Evolutionary conservation across 2,113 vertebrate species (phyloP), one percentile per base, ranked within the genome.

Genomic region (Craseonycteris thonglongyai): DNA sequence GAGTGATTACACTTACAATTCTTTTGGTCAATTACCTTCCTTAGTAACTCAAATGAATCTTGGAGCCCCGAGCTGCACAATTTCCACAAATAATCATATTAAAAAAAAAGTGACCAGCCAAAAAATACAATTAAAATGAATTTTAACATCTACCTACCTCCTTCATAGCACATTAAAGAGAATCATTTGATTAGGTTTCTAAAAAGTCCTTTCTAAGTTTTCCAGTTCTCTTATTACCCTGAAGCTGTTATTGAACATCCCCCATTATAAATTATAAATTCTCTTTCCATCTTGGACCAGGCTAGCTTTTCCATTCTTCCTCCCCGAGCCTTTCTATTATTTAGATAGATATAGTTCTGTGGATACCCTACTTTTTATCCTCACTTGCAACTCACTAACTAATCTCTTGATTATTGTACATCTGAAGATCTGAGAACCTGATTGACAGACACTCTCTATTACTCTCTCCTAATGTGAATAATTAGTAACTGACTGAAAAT

Each of bases 31-130:
- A 15, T 83, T 92, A 28, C 28, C 87, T 76, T 90, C 15, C 30
- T 93, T 69, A 72, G n/a, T 83, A 90, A 87, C 10, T 3, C 66
- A 80, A 81, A 81, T 71, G 42, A 88, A 84, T 84, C 75, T 95
- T 92, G 35, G 40, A 58, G n/a, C 12, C 38, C 18, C 45, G 90
- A 35, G 47, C 38, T 93, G 51, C 47, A 56, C 30, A 83, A 45
- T 45, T 95, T 93, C 86, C 66, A 86, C 4, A 58, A 49, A 90
- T 24, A 93, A 93, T 86, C 24, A 75, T 47, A 78, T 76, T 72
- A 9, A 84, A 78, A 65, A 14, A 72, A 90, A 92, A 87, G 16
- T 78, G 24, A 56, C 22, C 51, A n/a, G 40, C 28, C 47, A 87
- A 87, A 5, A 74, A 72, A 84, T 61, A 56, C 54, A 93, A 66